Evolutionary conservation across 92 coral and sea anemone genomes (phyloP).

Genomic region (Zoanthus gigantus): DNA sequence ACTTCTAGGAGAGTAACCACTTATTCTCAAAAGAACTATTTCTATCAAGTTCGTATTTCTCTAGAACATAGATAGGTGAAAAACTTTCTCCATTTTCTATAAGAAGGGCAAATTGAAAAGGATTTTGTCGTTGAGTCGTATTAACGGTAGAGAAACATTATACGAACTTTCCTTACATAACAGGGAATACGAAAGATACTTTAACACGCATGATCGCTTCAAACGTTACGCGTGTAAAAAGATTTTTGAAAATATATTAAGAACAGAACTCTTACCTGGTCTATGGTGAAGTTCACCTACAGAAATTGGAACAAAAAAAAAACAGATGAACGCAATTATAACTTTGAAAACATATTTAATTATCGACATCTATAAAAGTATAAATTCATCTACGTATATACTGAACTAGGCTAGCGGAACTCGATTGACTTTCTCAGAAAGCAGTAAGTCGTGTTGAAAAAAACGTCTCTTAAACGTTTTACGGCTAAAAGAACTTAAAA

Average conservation of each 20-base stretch:
- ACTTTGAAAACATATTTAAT: neutral
- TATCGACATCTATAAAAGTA: neutral
- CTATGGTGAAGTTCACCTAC: slow-evolving; percentile 97
- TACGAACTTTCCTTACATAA: neutral
- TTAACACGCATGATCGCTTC: neutral
- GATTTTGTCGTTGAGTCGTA: too few species aligned
- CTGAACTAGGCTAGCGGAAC: neutral
- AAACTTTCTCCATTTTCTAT: too few species aligned
- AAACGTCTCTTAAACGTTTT: neutral
- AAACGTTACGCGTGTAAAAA: neutral
- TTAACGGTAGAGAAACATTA: neutral
- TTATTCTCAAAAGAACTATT: too few species aligned
- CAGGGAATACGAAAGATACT: neutral
- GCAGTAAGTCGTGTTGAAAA: neutral
- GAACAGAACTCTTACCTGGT: slow-evolving; percentile 79
- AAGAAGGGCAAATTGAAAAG: too few species aligned
- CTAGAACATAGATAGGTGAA: too few species aligned
- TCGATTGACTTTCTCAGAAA: neutral
- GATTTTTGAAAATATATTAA: neutral
- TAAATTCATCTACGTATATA: neutral
- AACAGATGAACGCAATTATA: slow-evolving; percentile 1
- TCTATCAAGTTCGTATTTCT: too few species aligned
- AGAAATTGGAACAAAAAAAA: slow-evolving; percentile 19
- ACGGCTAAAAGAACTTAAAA: neutral
- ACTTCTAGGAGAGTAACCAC: too few species aligned